Conservation (phyloP, 2,888 invertebrate genomes). For the Stenodema calcarata region DNA sequence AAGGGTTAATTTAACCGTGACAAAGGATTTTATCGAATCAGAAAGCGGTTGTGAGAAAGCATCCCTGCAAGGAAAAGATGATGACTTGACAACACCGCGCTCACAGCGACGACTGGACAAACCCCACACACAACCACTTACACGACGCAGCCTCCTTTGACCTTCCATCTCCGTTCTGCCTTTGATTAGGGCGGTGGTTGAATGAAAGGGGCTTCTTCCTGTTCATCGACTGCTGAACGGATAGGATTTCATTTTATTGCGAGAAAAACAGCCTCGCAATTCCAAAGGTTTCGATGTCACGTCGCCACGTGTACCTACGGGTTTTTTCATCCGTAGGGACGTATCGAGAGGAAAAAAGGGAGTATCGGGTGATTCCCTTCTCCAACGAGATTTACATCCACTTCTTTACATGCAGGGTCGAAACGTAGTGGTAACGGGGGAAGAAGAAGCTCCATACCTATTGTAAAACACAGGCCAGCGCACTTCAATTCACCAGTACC, state of each 20-base stretch:
- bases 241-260: constrained; percentile 27
- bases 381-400: background rate
- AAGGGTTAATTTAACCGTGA: too few species aligned
- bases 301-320: background rate
- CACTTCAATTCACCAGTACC: too few species aligned
- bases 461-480: too few species aligned
- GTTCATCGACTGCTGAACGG: background rate
- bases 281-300: background rate
- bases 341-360: background rate
- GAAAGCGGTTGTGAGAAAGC: background rate
- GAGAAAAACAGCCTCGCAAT: background rate
- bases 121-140: background rate
- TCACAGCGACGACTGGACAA: background rate
- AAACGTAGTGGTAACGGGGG: too few species aligned
- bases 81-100: background rate
- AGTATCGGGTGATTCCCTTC: background rate
- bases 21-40: background rate
- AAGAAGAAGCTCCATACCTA: too few species aligned
- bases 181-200: background rate
- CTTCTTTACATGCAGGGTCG: too few species aligned
- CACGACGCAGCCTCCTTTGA: too few species aligned
- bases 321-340: background rate
- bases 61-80: background rate
- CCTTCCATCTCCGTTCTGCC: background rate
- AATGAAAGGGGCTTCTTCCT: constrained; percentile 10